Evolutionary conservation across 2,113 vertebrate species (phyloP).

Genomic region (Archocentrus centrarchus): DNA sequence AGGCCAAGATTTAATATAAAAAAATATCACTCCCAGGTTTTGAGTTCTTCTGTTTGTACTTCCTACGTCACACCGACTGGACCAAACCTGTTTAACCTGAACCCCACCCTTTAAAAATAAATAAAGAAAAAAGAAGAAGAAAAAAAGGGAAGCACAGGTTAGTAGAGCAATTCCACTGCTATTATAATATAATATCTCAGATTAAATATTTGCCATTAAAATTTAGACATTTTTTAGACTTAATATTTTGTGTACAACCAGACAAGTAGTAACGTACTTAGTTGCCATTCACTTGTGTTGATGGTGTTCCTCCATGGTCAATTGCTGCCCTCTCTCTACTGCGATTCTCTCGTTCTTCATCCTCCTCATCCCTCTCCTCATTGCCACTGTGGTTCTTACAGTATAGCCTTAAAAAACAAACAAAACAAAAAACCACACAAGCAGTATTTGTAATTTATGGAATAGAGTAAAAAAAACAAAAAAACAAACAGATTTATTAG

Average conservation of each 20-base stretch:
- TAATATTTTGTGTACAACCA: background rate
- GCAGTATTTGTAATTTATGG: background rate
- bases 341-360: slow-evolving; percentile 97
- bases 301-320: slow-evolving; percentile 85
- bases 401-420: slow-evolving; percentile 85
- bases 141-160: background rate
- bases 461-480: background rate
- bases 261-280: slow-evolving; percentile 80
- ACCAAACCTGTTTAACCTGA: slow-evolving; percentile 56
- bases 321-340: slow-evolving; percentile 89
- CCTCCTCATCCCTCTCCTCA: slow-evolving; percentile 97
- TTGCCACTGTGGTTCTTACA: slow-evolving; percentile 99
- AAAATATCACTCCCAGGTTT: slow-evolving; percentile 73
- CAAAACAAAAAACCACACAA: background rate
- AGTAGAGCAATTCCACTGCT: background rate
- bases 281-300: slow-evolving; percentile 93
- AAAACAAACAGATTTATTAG: no score
- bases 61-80: background rate
- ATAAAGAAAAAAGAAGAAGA: no score
- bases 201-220: background rate
- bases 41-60: slow-evolving; percentile 42
- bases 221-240: background rate
- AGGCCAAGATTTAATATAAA: slow-evolving; percentile 74
- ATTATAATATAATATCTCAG: background rate
- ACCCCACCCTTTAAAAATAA: background rate